Evolutionary conservation across 2,797 vertebrate genomes (phyloP).

Genomic region (Lycodopsis pacificus): DNA sequence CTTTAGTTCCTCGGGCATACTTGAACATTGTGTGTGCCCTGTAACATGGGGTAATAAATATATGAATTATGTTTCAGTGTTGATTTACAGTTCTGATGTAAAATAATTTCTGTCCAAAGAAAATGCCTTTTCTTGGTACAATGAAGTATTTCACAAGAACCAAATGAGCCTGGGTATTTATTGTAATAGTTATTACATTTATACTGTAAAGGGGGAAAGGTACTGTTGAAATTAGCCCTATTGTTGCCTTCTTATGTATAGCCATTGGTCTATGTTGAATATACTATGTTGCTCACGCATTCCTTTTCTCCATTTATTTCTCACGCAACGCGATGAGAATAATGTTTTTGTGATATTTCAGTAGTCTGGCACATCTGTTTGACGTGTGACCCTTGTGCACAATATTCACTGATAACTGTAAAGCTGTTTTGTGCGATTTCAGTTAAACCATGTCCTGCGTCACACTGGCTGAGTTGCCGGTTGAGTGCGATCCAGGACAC

Average conservation of each 20-base stretch:
- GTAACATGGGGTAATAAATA: constrained; percentile 81
- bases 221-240: constrained; percentile 72
- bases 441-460: constrained; percentile 25
- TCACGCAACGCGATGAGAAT: constrained; percentile 24
- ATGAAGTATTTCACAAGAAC: constrained; percentile 82
- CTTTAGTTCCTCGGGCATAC: constrained; percentile 82
- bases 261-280: constrained; percentile 77
- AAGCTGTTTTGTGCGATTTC: constrained; percentile 15
- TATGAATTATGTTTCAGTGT: constrained; percentile 81
- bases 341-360: constrained; percentile 36
- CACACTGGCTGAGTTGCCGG: constrained; percentile 11
- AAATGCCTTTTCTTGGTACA: constrained; percentile 79
- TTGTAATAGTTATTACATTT: constrained; percentile 72
- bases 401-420: constrained; percentile 13
- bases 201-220: constrained; percentile 68
- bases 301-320: constrained; percentile 69
- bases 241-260: constrained; percentile 75
- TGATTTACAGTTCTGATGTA: constrained; percentile 79
- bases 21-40: constrained; percentile 84
- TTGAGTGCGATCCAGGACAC: constrained; percentile 22
- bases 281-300: constrained; percentile 72
- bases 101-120: constrained; percentile 75
- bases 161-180: constrained; percentile 80
- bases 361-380: constrained; percentile 30
- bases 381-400: constrained; percentile 41